Evolutionary conservation across 1,140 invertebrate genomes (phyloP).

Genomic region (Hesperophylax magnus): DNA sequence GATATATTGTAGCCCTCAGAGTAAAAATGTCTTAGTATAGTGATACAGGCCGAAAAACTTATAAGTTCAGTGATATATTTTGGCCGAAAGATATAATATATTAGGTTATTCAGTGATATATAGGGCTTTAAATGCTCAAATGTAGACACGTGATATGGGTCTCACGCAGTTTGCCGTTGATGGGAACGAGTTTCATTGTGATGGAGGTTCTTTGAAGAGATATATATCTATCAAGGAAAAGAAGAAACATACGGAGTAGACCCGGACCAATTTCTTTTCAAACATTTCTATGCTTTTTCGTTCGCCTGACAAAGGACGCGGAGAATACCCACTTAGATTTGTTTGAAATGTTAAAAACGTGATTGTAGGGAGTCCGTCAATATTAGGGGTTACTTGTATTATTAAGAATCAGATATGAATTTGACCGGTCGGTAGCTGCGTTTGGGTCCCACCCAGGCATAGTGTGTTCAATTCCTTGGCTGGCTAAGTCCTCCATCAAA

Average conservation of each 20-base stretch:
- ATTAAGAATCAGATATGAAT: not conserved
- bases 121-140: conserved; percentile 3
- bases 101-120: no score
- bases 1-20: no score
- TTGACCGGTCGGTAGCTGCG: not conserved
- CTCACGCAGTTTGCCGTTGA: conserved; percentile 15
- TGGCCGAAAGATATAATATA: no score
- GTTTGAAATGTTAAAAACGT: not conserved
- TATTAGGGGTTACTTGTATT: not conserved
- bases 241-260: not conserved
- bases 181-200: not conserved
- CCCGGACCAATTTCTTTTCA: not conserved
- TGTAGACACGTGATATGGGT: conserved; percentile 12
- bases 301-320: not conserved
- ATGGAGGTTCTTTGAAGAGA: conserved; percentile 9
- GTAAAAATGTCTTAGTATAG: no score
- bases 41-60: no score
- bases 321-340: not conserved
- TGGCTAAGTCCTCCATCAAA: no score
- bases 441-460: no score
- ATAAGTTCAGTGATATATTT: no score
- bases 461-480: no score
- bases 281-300: not conserved
- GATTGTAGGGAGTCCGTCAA: not conserved
- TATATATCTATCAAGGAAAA: conserved; percentile 27